A percentile compares a stretch with the other conserved stretches of the same genome.
These are phyloP conservation scores for Isichthys henryi DNA, from an alignment of 2,113 vertebrate species.

Conservation along the genomic window DNA sequence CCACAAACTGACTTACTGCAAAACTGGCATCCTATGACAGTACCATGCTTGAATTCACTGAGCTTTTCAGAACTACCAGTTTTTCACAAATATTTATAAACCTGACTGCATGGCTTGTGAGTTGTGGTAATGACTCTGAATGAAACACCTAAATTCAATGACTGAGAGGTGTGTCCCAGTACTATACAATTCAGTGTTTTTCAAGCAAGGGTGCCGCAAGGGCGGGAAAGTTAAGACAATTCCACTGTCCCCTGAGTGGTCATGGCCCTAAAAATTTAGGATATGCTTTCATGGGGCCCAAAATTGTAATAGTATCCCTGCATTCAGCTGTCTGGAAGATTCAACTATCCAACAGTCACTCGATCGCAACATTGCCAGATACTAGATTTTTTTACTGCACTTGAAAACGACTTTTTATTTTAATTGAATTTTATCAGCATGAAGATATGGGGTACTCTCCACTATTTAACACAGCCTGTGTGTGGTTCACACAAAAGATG, in stretches of 20 bases:
- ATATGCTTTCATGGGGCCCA: neutral
- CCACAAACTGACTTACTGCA: neutral
- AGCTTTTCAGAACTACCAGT: neutral
- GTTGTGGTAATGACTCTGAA: neutral
- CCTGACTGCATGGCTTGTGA: neutral
- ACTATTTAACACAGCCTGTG: neutral
- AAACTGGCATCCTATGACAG: neutral
- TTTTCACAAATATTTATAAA: neutral
- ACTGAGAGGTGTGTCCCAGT: neutral
- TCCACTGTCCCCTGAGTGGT: neutral
- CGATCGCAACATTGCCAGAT: neutral
- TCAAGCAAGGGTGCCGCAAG: neutral
- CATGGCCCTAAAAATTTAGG: neutral
- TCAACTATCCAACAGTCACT: neutral
- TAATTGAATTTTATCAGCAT: neutral
- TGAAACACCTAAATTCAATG: neutral
- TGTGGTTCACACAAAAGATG: neutral
- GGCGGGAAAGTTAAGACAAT: neutral
- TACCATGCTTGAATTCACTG: neutral
- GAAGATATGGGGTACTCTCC: neutral
- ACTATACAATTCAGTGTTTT: neutral
- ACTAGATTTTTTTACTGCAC: neutral
- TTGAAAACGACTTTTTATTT: neutral
- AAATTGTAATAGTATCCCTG: neutral
- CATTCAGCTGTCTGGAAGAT: neutral